These are phyloP conservation scores for Naja naja DNA, from an alignment of 2,113 vertebrate species.

Conservation along the genomic window DNA sequence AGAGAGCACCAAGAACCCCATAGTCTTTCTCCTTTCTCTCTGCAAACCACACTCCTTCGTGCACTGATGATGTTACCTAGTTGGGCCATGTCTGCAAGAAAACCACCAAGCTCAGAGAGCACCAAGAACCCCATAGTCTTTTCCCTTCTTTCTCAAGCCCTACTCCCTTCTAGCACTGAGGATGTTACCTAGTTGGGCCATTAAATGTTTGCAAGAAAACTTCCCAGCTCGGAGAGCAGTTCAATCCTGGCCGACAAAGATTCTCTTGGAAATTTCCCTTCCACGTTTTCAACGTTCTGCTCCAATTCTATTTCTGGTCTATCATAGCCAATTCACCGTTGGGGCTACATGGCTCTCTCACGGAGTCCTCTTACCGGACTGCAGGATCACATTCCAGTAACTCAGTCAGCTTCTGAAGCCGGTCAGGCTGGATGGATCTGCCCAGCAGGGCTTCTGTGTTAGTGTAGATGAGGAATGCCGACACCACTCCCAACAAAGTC, in stretches of 20 bases:
- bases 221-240: too few species aligned
- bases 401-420: constrained; percentile 92
- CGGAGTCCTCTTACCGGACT: constrained; percentile 80
- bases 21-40: too few species aligned
- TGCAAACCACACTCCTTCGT: too few species aligned
- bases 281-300: not conserved
- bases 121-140: too few species aligned
- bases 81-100: too few species aligned
- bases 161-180: too few species aligned
- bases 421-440: constrained; percentile 90
- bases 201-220: not conserved
- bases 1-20: too few species aligned
- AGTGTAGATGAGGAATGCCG: constrained; percentile 96
- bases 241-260: not conserved
- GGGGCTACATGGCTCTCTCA: not conserved
- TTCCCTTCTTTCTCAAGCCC: too few species aligned
- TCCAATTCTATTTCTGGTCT: not conserved
- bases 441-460: constrained; percentile 95
- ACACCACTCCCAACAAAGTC: constrained; percentile 87
- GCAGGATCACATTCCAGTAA: constrained; percentile 92
- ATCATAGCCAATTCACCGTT: rapidly evolving
- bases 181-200: too few species aligned
- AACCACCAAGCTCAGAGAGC: too few species aligned
- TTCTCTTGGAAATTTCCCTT: not conserved
- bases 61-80: too few species aligned